Percentiles rank a stretch among this genome's conserved stretches.
Evolutionary conservation across 2,888 invertebrate species (phyloP).

Genomic region (Harpalus rubripes): DNA sequence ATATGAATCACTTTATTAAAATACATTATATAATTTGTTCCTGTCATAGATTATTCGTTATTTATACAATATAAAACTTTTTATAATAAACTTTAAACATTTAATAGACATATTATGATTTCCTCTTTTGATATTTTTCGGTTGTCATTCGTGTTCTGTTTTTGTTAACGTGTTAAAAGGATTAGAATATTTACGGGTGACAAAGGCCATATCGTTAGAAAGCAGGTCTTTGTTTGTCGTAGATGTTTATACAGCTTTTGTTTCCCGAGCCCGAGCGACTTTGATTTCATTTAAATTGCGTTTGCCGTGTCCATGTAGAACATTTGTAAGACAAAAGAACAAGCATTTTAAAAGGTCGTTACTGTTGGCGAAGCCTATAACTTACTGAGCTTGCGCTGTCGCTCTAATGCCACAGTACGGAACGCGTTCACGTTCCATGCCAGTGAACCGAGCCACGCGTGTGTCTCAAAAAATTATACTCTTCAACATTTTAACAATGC

Average conservation of each 20-base stretch:
- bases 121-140: not conserved
- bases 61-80: no score
- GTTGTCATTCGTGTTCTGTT: not conserved
- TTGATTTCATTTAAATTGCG: slow-evolving; percentile 53
- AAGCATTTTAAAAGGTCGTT: slow-evolving; percentile 62
- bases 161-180: not conserved
- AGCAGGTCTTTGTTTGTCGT: slow-evolving; percentile 15
- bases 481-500: slow-evolving; percentile 37
- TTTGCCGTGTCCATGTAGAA: slow-evolving; percentile 44
- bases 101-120: no score
- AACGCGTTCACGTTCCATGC: slow-evolving; percentile 28
- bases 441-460: slow-evolving; percentile 38
- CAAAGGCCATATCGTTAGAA: slow-evolving; percentile 21
- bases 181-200: slow-evolving; percentile 14
- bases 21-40: no score
- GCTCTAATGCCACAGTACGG: slow-evolving; percentile 10
- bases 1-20: no score
- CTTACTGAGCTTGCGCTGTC: slow-evolving; percentile 30
- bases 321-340: slow-evolving; percentile 55
- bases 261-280: slow-evolving; percentile 28
- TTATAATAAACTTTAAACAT: no score
- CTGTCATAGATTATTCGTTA: no score
- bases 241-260: slow-evolving; percentile 29
- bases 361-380: slow-evolving; percentile 49
- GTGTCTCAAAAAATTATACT: slow-evolving; percentile 40